Percentiles rank a stretch among this genome's conserved stretches.
Conservation (phyloP, 2,113 vertebrate species). For the Pyrgilauda ruficollis region DNA sequence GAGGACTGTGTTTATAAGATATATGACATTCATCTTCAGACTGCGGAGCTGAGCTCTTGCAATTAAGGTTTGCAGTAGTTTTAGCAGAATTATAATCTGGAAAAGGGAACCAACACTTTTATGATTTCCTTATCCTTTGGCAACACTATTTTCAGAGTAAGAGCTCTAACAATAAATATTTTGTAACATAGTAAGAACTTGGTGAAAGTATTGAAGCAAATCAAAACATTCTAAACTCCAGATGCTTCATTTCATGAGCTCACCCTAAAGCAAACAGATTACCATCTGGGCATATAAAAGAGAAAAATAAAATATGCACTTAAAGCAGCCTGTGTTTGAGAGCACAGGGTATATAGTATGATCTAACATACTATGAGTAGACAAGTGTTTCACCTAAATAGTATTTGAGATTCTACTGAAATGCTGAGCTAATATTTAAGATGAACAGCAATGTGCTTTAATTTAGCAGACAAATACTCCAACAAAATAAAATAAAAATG, state of each 20-base stretch:
- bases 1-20: neutral
- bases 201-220: constrained; percentile 43
- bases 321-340: neutral
- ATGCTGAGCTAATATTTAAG: neutral
- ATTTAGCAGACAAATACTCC: neutral
- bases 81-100: neutral
- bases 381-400: neutral
- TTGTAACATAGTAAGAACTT: neutral
- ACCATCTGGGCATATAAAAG: constrained; percentile 28
- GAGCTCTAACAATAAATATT: constrained; percentile 2
- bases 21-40: neutral
- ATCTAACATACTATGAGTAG: neutral
- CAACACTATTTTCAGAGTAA: constrained; percentile 1
- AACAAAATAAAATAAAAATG: neutral
- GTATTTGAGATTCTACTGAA: neutral
- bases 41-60: neutral
- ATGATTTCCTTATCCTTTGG: neutral
- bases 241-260: constrained; percentile 48
- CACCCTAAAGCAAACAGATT: constrained; percentile 38
- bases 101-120: neutral
- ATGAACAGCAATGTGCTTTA: neutral
- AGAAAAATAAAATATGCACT: constrained; percentile 9
- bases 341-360: neutral
- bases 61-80: neutral
- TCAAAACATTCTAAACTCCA: constrained; percentile 33